Base-by-base conservation (phyloP, 1,140 invertebrate genomes). In the Magallana ariakensis region DNA sequence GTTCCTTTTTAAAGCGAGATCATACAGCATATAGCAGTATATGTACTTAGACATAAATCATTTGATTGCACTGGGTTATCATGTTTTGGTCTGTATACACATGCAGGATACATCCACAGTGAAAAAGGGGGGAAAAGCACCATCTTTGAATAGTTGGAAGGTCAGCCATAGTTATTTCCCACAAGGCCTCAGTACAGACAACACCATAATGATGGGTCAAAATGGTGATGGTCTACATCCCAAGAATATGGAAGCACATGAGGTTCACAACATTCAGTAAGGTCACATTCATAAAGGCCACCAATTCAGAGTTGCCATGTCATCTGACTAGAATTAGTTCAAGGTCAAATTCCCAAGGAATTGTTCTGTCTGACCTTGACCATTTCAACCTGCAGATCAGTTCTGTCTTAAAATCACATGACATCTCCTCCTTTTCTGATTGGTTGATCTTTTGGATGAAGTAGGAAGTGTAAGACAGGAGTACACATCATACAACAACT, bases 401-500 rank as follows among this genome's bases (percentile, higher is more conserved):
- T 46, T 22, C 33, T 75, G 11, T 22, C 22, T 75, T 75, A 26
- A 26, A 75, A 75, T 75, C 66, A 75, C 66, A 75, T 75, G 66
- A 75, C 66, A 75, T 75, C 66, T 46, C 33, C 22, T 75, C 66
- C 66, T 11, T 19, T 33, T 22, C 33, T 75, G 66, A 75, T 75
- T 75, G 66, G 66, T 75, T 75, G 66, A 75, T 75, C 66, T 75
- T 75, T 33, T 75, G 33, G 58, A 62, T 33, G 66, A 75, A 75
- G 66, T 75, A 33, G 66, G 66, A 26, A 75, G 22, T 75, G 66
- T 75, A 22, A 75, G 13, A 75, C 66, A 26, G 26, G 22, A 33
- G 66, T 33, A 75, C 66, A 75, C 66, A 58, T 92, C 90, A 93
- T 87, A 93, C 93, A 90, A 94, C 92, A 87, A 94, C 93, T 92